A percentile compares a stretch with the other conserved stretches of the same genome.
These are phyloP conservation scores for Liposcelis brunnea DNA, from an alignment of 2,888 invertebrate genomes.

Conservation along the genomic window DNA sequence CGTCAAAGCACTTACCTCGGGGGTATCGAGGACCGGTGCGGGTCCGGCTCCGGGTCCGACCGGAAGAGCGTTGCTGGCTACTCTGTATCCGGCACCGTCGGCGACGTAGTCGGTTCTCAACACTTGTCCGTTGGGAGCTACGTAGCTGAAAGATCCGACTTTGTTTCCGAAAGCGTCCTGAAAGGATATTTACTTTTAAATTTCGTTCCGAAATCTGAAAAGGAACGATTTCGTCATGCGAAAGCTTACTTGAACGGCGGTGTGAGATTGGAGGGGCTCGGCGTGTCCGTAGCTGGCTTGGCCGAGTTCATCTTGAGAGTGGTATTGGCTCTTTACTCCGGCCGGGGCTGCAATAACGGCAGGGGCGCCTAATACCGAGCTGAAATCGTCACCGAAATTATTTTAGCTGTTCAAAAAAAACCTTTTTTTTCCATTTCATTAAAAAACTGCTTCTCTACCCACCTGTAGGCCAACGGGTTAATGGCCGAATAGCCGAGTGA, in stretches of 20 bases:
- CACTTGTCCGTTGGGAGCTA: slow-evolving; percentile 29
- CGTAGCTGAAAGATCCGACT: slow-evolving; percentile 28
- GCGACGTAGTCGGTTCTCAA: slow-evolving; percentile 29
- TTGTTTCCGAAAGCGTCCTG: slow-evolving; percentile 27
- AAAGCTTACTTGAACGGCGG: slow-evolving; percentile 22
- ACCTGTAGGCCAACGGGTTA: slow-evolving; percentile 8
- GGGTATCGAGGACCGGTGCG: slow-evolving; percentile 17
- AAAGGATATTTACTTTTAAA: no score
- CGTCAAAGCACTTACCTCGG: slow-evolving; percentile 14
- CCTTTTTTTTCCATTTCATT: no score
- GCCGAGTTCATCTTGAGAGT: slow-evolving; percentile 27
- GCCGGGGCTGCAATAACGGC: slow-evolving; percentile 17
- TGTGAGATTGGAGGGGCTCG: slow-evolving; percentile 26
- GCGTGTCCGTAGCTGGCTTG: slow-evolving; percentile 27
- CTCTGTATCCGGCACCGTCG: slow-evolving; percentile 27
- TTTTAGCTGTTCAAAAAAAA: slow-evolving; percentile 28
- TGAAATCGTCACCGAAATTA: slow-evolving; percentile 14
- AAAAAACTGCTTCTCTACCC: no score
- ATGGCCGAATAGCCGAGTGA: slow-evolving; percentile 9
- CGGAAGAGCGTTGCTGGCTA: slow-evolving; percentile 27
- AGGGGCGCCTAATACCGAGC: slow-evolving; percentile 16
- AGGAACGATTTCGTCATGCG: not conserved
- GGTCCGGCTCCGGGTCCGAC: slow-evolving; percentile 19
- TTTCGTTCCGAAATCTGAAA: no score
- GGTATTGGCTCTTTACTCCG: slow-evolving; percentile 25